Conservation (phyloP, 2,888 invertebrate genomes). For the Griposia aprilina region DNA sequence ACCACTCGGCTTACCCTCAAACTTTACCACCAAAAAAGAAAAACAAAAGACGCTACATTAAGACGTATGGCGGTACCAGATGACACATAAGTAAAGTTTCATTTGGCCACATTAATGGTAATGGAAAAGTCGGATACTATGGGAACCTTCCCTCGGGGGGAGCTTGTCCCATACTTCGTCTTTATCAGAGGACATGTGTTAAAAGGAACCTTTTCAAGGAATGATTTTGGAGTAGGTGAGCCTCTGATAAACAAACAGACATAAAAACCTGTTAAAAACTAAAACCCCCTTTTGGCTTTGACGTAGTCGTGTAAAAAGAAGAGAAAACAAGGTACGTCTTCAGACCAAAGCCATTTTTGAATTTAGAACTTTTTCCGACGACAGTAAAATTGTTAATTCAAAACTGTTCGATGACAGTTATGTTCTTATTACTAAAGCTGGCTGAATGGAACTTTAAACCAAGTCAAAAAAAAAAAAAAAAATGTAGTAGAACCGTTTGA, state of each 20-base stretch:
- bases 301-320: neutral
- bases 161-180: constrained; percentile 59
- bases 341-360: neutral
- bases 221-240: constrained; percentile 5
- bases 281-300: neutral
- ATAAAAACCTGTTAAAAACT: neutral
- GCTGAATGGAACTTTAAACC: neutral
- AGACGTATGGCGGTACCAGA: constrained; percentile 75
- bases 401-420: neutral
- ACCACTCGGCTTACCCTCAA: constrained; percentile 3
- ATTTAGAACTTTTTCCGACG: neutral
- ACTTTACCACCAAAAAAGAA: constrained; percentile 28
- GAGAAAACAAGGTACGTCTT: neutral
- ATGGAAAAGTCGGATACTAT: constrained; percentile 80
- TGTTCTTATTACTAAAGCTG: neutral
- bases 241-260: neutral
- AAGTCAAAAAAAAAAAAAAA: neutral
- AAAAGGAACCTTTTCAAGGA: neutral
- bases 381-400: no score
- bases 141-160: constrained; percentile 45
- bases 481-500: neutral
- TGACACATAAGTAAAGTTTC: constrained; percentile 73
- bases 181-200: constrained; percentile 63
- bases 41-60: constrained; percentile 70
- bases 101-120: constrained; percentile 78